phyloP scores from a whole-genome alignment of 1,140 invertebrate genomes.

The Brachionus plicatilis region DNA sequence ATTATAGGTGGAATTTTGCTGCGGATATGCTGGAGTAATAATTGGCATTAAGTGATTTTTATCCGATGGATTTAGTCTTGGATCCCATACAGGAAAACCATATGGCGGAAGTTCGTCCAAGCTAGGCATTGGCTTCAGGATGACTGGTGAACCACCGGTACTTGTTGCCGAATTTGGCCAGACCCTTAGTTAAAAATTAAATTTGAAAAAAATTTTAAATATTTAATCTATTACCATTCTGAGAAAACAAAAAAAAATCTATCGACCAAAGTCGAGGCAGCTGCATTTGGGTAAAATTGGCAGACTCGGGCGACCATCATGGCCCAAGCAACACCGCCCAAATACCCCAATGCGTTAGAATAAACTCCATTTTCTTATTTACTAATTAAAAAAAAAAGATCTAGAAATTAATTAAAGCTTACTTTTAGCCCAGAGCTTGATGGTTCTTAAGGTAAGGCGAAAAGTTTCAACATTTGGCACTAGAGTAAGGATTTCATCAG shows the following conservation, averaged over 20 bases:
- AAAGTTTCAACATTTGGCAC: conserved; percentile 94
- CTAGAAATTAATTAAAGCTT: neutral
- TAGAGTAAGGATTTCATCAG: conserved; percentile 89
- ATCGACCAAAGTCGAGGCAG: conserved; percentile 84
- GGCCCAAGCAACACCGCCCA: conserved; percentile 98
- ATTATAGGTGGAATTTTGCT: conserved; percentile 99
- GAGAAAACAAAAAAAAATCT: conserved; percentile 91
- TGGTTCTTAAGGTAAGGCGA: conserved; percentile 81
- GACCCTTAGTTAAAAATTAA: neutral
- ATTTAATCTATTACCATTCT: conserved; percentile 78
- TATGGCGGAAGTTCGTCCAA: conserved; percentile 12
- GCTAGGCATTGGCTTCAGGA: conserved; percentile 61
- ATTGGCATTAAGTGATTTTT: conserved; percentile 97
- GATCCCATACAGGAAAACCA: conserved; percentile 43
- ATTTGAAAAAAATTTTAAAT: conserved; percentile 47
- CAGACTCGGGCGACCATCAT: conserved; percentile 96
- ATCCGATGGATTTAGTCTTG: conserved; percentile 58
- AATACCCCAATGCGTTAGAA: conserved; percentile 92
- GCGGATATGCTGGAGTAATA: conserved; percentile 97
- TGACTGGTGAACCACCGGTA: neutral
- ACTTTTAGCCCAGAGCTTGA: conserved; percentile 97
- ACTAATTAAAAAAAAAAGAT: neutral
- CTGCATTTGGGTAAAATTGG: conserved; percentile 94
- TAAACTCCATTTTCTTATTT: conserved; percentile 75
- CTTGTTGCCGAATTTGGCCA: conserved; percentile 2